phyloP scores from a whole-genome alignment of 2,888 invertebrate species.

The Reticulitermes lucifugus region DNA sequence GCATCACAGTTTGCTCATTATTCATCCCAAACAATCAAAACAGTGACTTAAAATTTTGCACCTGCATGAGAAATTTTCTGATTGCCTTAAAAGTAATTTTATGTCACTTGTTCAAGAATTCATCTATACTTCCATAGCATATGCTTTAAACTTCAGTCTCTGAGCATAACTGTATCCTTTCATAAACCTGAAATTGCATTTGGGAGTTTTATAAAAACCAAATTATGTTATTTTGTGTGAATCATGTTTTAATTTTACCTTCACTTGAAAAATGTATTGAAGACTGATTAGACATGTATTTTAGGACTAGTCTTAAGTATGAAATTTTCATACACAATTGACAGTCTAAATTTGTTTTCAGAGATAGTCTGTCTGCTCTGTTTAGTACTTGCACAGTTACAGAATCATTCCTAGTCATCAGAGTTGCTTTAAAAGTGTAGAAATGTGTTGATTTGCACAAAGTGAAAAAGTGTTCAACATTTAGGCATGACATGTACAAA shows the following conservation, averaged over 20 bases:
- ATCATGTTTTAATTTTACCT: constrained; percentile 2
- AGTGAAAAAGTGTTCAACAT: not conserved
- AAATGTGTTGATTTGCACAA: not conserved
- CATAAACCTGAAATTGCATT: not conserved
- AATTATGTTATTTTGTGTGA: constrained; percentile 8
- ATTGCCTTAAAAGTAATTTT: not conserved
- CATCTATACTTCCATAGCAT: not conserved
- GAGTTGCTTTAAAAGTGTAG: constrained; percentile 1
- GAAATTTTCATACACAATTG: constrained; percentile 18
- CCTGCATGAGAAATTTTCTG: not conserved
- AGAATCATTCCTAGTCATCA: constrained; percentile 11
- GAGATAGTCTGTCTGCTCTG: not conserved
- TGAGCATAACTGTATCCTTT: not conserved
- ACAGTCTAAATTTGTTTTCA: constrained; percentile 1
- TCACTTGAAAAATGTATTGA: not conserved
- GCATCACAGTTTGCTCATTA: not conserved
- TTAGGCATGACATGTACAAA: not conserved
- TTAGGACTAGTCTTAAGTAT: constrained; percentile 10
- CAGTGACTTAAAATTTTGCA: not conserved
- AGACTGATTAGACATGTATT: not conserved
- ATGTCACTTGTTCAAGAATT: not conserved
- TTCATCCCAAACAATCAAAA: not conserved
- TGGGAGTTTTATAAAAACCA: not conserved
- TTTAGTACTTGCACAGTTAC: not conserved
- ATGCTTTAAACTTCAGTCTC: not conserved